Base-by-base conservation (phyloP, 2,113 vertebrate genomes). In the Rousettus leschenaultii region DNA sequence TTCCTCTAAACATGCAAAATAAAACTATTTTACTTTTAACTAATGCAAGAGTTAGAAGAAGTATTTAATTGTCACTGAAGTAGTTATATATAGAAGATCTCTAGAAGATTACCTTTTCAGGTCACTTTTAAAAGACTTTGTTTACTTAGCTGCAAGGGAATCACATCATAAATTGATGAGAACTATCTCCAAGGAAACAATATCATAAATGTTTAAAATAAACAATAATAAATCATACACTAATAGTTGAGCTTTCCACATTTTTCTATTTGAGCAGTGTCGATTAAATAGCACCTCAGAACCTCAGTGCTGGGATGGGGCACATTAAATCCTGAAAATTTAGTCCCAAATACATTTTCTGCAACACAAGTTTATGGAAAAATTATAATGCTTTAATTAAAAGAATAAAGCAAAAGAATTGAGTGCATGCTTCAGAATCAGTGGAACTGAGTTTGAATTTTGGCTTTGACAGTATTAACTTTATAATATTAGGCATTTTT, bases 161-260 rank as follows among this genome's bases (percentile, higher is more conserved):
- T 70, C 19, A 2, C 92, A 98, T 98, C 92, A 98, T 96, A 98
- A 98, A 98, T 98, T 97, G 82, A 98, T 98, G 92, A 97, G 95
- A 95, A 96, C 48, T 70, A n/a, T 73, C 97, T 98, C 84, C 91
- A 94, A 96, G 96, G 95, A 96, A 97, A 91, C 75, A 84, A 92
- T 90, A 70, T 83, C 70, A 97, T 98, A 92, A 98, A 98, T 98
- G 38, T 98, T 98, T 98, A 97, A 43, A 43, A 43, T 43, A 8
- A 98, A 95, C 74, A 97, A 94, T 61, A 94, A 73, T 86, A 97
- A 98, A 95, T 86, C 73, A 96, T 83, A 21, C 74, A 84, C 95
- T n/a, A 59, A 65, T 63, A 84, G 43, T 55, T 57, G 75, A 45
- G 71, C 63, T 45, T 84, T 35, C 38, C 28, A 38, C 30, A 48